Evolutionary conservation across 2,113 vertebrate genomes (phyloP).

Genomic region (Malurus cyaneus): DNA sequence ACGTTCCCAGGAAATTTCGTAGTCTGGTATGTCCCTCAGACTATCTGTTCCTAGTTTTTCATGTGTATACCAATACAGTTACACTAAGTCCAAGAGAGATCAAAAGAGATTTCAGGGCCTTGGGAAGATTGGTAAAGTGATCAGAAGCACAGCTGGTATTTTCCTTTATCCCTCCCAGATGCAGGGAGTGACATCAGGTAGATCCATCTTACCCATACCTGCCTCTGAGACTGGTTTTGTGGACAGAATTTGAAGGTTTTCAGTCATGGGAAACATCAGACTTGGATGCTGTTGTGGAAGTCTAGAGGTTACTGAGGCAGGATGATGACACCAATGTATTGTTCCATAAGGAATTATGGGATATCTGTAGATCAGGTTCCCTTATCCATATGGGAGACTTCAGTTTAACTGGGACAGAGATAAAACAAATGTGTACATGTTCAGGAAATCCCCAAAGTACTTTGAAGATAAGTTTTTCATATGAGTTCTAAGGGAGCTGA

Average conservation of each 20-base stretch:
- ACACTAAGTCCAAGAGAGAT: background rate
- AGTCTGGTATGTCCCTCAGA: background rate
- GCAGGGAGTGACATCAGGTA: background rate
- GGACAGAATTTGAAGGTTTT: background rate
- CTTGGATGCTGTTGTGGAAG: background rate
- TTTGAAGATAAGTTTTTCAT: background rate
- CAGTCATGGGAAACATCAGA: rapidly evolving
- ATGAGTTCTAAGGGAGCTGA: rapidly evolving
- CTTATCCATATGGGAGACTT: background rate
- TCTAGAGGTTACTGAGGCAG: background rate
- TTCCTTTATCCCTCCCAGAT: background rate
- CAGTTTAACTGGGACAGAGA: background rate
- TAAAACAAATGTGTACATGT: background rate
- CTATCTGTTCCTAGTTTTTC: background rate
- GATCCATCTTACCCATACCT: background rate
- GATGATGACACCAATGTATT: rapidly evolving
- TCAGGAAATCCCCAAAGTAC: background rate
- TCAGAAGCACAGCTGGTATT: background rate
- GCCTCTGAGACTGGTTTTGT: background rate
- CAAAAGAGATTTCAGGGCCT: background rate
- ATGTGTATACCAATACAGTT: background rate
- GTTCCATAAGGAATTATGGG: background rate
- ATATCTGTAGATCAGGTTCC: background rate
- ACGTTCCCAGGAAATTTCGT: background rate
- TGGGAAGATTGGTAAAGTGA: background rate